Evolutionary conservation across 92 coral and sea anemone species (phyloP), one percentile per base, ranked within the genome.

Genomic region (Bergia puertoricense): DNA sequence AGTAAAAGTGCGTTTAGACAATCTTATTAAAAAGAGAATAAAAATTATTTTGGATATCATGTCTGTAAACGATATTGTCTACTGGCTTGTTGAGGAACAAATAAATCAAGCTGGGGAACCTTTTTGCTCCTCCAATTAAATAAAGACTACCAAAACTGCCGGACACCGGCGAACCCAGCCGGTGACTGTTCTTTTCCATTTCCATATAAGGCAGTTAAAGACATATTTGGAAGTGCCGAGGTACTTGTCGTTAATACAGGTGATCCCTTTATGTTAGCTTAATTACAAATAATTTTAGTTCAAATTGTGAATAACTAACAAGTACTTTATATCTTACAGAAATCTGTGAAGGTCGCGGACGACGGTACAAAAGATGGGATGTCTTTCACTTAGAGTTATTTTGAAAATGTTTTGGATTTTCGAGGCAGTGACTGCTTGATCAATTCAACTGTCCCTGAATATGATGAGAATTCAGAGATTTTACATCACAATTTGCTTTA

Each of bases 381-480:
- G 40, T 7, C 11, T 13, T 72, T 72, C 13, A 72, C 2, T 36
- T 40, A 36, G 44, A 4, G 3, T n/a, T 23, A 39, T 72, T n/a
- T 37, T 30, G 30, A 30, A 30, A 30, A 30, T 72, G 10, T 72
- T n/a, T 72, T 72, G 41, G 5, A 72, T 40, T 37, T 8, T 37
- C 39, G 30, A 30, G 0, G 30, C 30, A 30, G 30, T 30, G 30
- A 30, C 30, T 30, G 30, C 30, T 30, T 1, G 85, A 59, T 66
- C 42, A 13, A 8, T n/a, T 18, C 42, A 14, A 4, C 48, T 46
- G 45, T 7, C 20, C 8, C 7, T 11, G 3, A 69, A 23, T 11
- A 71, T 71, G 78, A 71, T 84, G 39, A 50, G 87, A 50, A 11
- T 84, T 71, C 77, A 84, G 16, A 56, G 79, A 39, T 72, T 84